Base-by-base conservation (phyloP, 2,888 invertebrate species). In the Cosmia trapezina region DNA sequence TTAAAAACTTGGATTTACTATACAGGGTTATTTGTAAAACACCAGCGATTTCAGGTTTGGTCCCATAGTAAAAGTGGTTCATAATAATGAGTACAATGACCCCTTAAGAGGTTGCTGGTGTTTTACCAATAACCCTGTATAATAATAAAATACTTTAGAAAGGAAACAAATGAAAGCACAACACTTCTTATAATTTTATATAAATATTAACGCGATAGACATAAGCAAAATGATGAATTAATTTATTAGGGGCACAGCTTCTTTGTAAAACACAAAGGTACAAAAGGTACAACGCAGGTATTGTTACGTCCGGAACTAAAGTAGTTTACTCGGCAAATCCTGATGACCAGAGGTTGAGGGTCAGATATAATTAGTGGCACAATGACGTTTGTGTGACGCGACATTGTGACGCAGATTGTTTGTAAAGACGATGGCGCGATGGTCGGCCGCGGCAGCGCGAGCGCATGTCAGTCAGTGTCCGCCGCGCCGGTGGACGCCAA, bases 381-480 rank as follows among this genome's bases (percentile, higher is more conserved):
- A 71, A 70, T 87, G 85, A 84, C 83, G 88, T 79, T 73, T 61
- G 66, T 67, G 67, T 88, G 87, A 87, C 87, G 86, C 78, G 81
- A 70, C 54, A 61, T 53, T 74, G 67, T 84, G 84, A 84, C 83
- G 87, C 80, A 71, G 78, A 62, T 68, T 60, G 79, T 81, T 86
- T 78, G 84, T 71, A 79, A 82, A 83, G 83, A 78, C 72, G 77
- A 73, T 57, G 78, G 69, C 78, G 68, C 83, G 83, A 61, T 82
- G 81, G 86, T 70, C 65, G 81, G 69, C 69, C 83, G 76, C 82
- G 68, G 75, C 67, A 72, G 77, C 84, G 87, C 87, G 86, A 83
- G 88, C 89, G 88, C 90, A 72, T 83, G 89, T 90, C 93, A 92
- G 92, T 94, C 93, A 88, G 88, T 89, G 89, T 88, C 88, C 87